These are phyloP conservation scores for Drosophila atroscutellata DNA, from an alignment of 2,888 invertebrate genomes.

Conservation along the genomic window DNA sequence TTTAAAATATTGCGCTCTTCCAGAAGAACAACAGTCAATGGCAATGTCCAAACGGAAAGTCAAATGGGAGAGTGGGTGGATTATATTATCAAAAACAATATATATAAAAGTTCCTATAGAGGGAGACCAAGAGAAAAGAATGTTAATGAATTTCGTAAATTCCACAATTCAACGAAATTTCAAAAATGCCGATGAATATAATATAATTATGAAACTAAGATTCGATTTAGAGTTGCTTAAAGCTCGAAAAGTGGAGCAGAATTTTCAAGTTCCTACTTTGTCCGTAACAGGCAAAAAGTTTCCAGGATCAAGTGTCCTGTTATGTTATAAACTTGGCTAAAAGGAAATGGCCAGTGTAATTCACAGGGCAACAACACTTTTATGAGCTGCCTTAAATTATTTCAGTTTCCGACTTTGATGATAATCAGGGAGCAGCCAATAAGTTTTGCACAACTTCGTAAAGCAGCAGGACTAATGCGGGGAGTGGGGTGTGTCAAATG, in stretches of 20 bases:
- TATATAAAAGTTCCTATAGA: not conserved
- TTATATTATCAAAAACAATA: conserved; percentile 50
- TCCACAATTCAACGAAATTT: not conserved
- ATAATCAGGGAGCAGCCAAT: conserved; percentile 61
- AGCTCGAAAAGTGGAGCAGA: not conserved
- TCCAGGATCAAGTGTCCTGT: not conserved
- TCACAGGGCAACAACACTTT: conserved; percentile 34
- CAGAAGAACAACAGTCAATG: conserved; percentile 83
- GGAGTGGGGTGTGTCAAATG: conserved; percentile 41
- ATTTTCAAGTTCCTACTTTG: not conserved
- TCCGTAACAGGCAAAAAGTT: not conserved
- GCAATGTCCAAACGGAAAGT: conserved; percentile 86
- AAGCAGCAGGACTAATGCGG: conserved; percentile 25
- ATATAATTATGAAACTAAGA: not conserved
- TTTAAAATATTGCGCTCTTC: conserved; percentile 88
- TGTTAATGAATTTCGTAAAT: not conserved
- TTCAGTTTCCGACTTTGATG: conserved; percentile 57
- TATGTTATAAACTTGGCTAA: conserved; percentile 5
- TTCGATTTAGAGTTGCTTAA: not conserved
- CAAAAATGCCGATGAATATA: not conserved
- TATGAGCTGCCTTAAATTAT: conserved; percentile 56
- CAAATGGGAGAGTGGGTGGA: conserved; percentile 89
- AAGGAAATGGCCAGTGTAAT: conserved; percentile 41
- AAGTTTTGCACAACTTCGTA: conserved; percentile 61
- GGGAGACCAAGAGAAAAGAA: not conserved